These are phyloP conservation scores for Oryzias curvinotus DNA, from an alignment of 2,113 vertebrate genomes.

Conservation along the genomic window DNA sequence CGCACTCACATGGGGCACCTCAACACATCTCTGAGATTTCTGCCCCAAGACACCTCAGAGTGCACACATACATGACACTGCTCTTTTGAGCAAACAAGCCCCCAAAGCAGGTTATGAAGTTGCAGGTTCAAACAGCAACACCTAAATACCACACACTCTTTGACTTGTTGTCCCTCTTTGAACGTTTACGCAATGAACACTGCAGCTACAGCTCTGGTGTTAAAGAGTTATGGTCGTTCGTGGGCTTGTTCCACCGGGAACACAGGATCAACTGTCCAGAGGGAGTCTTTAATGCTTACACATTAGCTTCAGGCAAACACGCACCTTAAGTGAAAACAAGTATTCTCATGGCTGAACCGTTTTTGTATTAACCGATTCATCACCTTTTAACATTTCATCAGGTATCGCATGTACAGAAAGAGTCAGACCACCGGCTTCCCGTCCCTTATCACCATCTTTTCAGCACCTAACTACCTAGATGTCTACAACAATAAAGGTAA, in stretches of 20 bases:
- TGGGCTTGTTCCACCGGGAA: constrained; percentile 9
- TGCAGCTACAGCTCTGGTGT: no score
- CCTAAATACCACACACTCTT: no score
- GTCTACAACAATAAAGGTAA: constrained; percentile 99
- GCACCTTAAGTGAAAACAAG: constrained; percentile 21
- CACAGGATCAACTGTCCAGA: constrained; percentile 30
- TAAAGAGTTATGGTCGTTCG: not conserved
- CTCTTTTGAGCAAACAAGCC: constrained; percentile 9
- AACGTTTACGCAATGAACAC: no score
- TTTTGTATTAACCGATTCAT: constrained; percentile 15
- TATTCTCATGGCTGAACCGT: not conserved
- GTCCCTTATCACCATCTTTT: constrained; percentile 99
- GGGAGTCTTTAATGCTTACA: not conserved
- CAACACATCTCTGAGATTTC: constrained; percentile 24
- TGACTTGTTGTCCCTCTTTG: no score
- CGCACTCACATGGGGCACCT: constrained; percentile 45
- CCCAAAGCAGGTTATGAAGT: not conserved
- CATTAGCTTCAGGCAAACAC: constrained; percentile 23
- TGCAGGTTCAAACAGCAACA: no score
- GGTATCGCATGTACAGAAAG: constrained; percentile 99
- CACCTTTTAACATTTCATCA: constrained; percentile 51
- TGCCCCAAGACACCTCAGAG: constrained; percentile 15
- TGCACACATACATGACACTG: constrained; percentile 16
- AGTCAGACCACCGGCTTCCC: constrained; percentile 99
- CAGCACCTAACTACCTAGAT: constrained; percentile 98